Conservation (phyloP, 2,113 vertebrate genomes). For the Silurus asotus region DNA sequence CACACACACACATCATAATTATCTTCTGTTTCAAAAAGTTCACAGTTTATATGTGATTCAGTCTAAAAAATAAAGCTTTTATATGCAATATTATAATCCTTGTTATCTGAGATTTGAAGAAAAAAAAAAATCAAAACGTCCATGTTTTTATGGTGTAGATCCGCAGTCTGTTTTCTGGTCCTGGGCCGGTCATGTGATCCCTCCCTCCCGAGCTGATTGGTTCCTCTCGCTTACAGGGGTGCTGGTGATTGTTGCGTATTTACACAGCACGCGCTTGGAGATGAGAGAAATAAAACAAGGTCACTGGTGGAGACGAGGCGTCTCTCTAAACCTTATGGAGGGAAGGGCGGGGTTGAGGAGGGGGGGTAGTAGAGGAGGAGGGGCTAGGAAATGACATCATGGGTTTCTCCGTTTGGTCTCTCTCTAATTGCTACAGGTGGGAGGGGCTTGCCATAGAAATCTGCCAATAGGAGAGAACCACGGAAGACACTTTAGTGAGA, state of each 20-base stretch:
- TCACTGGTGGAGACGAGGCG: constrained; percentile 59
- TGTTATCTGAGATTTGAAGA: background rate
- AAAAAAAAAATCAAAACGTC: background rate
- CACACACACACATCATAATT: background rate
- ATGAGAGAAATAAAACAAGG: constrained; percentile 62
- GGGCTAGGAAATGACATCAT: constrained; percentile 71
- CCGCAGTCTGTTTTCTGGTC: constrained; percentile 11
- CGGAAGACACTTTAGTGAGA: constrained; percentile 49
- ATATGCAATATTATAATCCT: background rate
- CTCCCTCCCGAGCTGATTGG: background rate
- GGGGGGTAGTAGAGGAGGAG: constrained; percentile 8
- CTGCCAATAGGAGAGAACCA: constrained; percentile 65
- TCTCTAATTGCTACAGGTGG: constrained; percentile 73
- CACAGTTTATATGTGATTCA: constrained; percentile 14
- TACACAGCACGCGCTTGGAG: constrained; percentile 64
- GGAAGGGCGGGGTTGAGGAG: background rate
- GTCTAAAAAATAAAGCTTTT: constrained; percentile 15
- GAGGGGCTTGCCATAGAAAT: constrained; percentile 79
- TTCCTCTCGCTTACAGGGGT: constrained; percentile 1
- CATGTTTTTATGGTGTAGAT: constrained; percentile 5
- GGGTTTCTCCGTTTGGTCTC: constrained; percentile 73
- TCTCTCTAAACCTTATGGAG: constrained; percentile 2
- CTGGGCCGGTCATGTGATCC: constrained; percentile 29
- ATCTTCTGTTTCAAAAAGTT: background rate
- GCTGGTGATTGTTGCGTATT: constrained; percentile 42